Base-by-base conservation (phyloP, 2,113 vertebrate genomes). In the Egretta garzetta region DNA sequence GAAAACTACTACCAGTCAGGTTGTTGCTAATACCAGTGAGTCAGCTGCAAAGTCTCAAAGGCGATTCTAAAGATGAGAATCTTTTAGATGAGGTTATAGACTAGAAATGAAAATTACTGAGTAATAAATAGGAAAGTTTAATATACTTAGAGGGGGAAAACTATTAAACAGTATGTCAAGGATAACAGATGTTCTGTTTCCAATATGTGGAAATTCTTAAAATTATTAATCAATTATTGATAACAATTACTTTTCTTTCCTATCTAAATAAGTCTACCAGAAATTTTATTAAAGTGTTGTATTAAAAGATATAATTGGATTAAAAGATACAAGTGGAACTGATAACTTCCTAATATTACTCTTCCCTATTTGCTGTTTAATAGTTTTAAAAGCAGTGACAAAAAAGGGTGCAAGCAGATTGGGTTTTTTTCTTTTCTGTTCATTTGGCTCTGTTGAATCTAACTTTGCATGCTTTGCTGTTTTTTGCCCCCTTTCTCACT, bases 381-480 rank as follows among this genome's bases (percentile, higher is more conserved):
- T 97, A 96, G 86, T 96, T 95, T 96, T 94, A 39, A 77, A 96
- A 74, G 79, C 79, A 94, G 80, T 96, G 58, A 90, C 82, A 96
- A 96, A 93, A 96, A 90, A 94, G 73, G 79, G 93, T 98, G 83
- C 92, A 63, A 98, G 97, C 90, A 98, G 98, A 97, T 91, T 97
- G 96, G 81, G 37, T 32, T 95, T 95, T 91, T 98, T 98, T 98
- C 97, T 98, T 98, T 98, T 97, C 97, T 97, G 97, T 97, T 98
- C 97, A 97, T 98, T 98, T 98, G 98, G 98, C 98, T 98, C 98
- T 98, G 98, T 98, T 98, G 98, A 98, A 98, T 98, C 98, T 99
- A 99, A 99, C 98, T 98, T 98, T 98, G 99, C 99, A 99, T 99
- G 99, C 98, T 98, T 98, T 98, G 98, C 98, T 98, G 98, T 98